Evolutionary conservation across 2,797 vertebrate genomes (phyloP), one percentile per base, ranked within the genome.

Genomic region (Propithecus perrieri): DNA sequence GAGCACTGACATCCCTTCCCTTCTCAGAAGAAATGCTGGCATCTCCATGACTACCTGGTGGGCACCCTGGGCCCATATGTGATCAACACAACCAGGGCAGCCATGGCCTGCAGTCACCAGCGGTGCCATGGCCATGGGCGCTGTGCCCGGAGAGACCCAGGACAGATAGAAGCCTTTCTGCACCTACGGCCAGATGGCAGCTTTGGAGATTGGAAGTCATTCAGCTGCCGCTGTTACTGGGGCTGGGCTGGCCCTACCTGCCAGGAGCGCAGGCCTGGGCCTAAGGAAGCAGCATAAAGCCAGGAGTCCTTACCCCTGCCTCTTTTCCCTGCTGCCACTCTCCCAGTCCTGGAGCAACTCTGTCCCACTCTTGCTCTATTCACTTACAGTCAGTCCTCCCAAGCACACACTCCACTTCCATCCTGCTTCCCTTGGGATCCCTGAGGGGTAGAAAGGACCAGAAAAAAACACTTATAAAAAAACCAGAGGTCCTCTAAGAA

Each of bases 211-310:
- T 98, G 94, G 94, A 83, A 89, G n/a, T 95, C 98, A 2, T 99
- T 99, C 94, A 97, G 92, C 84, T 99, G 99, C 97, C 97, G 76
- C 93, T 99, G 99, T 98, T 99, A 99, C 98, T 85, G 0, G 0
- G 99, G 99, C 86, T 99, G 99, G 99, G 97, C 87, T 0, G 99
- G 99, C 0, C 30, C 97, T n/a, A 33, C 33, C 79, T 99, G 99
- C 96, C 96, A 98, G 74, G 89, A 10, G 28, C 93, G 86, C 55
- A 74, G 10, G 72, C 78, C 53, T 74, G 22, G 76, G 8, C 53
- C 85, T 87, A 61, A 95, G 69, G 43, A 83, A 83, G 67, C 78
- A 63, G 30, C 71, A 35, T 97, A 93, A 94, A 78, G 75, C 71
- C 88, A n/a, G 18, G 38, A 48, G 57, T 91, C 50, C 61, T 65